A percentile compares a stretch with the other conserved stretches of the same genome.
These are phyloP conservation scores for Spilosoma lubricipeda DNA, from an alignment of 2,888 invertebrate genomes.

Conservation along the genomic window DNA sequence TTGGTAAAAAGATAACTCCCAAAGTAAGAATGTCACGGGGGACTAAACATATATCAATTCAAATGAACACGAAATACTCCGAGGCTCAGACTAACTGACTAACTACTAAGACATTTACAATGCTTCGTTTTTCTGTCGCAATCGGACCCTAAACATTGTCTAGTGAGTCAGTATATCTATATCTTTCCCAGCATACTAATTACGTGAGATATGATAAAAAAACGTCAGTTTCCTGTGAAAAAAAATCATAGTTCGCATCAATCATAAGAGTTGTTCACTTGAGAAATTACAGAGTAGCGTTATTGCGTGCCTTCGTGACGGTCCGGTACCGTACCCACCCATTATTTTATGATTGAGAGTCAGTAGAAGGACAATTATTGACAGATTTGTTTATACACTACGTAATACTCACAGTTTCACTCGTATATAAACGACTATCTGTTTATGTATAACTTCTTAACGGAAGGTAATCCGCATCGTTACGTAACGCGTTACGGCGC, in stretches of 20 bases:
- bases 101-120: background rate
- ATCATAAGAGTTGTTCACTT: slow-evolving; percentile 13
- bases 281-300: slow-evolving; percentile 8
- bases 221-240: slow-evolving; percentile 15
- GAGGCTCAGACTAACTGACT: too few relatives aligned
- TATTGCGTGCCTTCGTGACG: background rate
- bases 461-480: too few relatives aligned
- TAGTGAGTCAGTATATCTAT: background rate
- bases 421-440: background rate
- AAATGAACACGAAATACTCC: too few relatives aligned
- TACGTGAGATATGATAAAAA: slow-evolving; percentile 21
- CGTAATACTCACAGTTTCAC: background rate
- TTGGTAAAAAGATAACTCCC: too few relatives aligned
- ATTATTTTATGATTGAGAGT: background rate
- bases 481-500: too few relatives aligned
- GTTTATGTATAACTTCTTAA: background rate
- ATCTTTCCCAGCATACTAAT: background rate
- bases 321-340: background rate
- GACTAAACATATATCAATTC: too few relatives aligned
- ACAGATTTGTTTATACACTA: background rate
- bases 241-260: slow-evolving; percentile 16
- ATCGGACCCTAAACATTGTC: background rate
- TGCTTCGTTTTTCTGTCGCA: background rate
- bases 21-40: too few relatives aligned
- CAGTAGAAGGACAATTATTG: background rate